Conservation (phyloP, 2,888 invertebrate genomes). For the Epinotia nisella region DNA sequence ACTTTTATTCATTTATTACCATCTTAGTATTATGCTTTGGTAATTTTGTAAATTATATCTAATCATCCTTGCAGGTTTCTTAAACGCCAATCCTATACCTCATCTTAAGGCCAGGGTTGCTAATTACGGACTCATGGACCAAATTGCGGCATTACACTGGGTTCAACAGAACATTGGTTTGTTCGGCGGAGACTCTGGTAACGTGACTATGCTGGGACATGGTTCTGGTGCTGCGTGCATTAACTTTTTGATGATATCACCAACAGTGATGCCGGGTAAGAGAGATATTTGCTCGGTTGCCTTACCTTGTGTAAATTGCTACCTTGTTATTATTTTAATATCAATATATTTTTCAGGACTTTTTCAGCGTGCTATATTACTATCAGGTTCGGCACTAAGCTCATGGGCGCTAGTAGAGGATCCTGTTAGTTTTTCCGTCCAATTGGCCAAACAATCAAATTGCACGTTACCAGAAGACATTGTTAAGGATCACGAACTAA, state of each 20-base stretch:
- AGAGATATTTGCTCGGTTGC: conserved; percentile 1
- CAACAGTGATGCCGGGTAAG: conserved; percentile 91
- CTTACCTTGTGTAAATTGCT: neutral
- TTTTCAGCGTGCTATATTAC: conserved; percentile 93
- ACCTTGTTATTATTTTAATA: neutral
- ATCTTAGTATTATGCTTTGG: neutral
- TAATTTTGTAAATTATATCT: neutral
- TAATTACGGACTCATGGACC: conserved; percentile 99
- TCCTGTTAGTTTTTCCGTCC: conserved; percentile 92
- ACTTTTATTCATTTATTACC: neutral
- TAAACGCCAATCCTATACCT: conserved; percentile 95
- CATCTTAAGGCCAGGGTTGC: conserved; percentile 94
- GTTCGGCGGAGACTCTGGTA: conserved; percentile 97
- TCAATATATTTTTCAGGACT: conserved; percentile 85
- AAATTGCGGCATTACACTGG: conserved; percentile 98
- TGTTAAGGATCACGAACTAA: conserved; percentile 92
- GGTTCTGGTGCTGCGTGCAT: conserved; percentile 99
- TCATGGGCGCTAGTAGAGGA: conserved; percentile 96
- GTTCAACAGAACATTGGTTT: conserved; percentile 97
- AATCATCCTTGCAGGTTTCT: conserved; percentile 87
- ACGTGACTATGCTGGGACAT: conserved; percentile 98
- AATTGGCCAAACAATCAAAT: conserved; percentile 92
- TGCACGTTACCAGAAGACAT: conserved; percentile 93
- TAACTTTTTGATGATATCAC: conserved; percentile 98
- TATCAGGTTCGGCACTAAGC: conserved; percentile 94